Percentiles rank a stretch among this genome's conserved stretches.
Evolutionary conservation across 2,113 vertebrate genomes (phyloP).

Genomic region (Stictonetta naevosa): DNA sequence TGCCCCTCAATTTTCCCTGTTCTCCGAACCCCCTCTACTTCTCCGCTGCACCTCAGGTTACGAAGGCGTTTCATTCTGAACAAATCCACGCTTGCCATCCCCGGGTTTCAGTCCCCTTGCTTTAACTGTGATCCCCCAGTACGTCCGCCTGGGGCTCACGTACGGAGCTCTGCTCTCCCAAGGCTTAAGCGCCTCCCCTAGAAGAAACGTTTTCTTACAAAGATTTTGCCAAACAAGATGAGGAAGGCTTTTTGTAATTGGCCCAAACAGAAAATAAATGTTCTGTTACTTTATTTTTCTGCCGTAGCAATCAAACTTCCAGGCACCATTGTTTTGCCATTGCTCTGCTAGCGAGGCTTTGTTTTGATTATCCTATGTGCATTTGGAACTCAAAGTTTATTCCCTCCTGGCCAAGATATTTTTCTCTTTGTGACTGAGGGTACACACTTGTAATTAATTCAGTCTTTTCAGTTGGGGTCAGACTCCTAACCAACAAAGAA

Average conservation of each 20-base stretch:
- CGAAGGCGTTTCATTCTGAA: not conserved
- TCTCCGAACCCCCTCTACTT: not conserved
- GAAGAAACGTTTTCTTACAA: not conserved
- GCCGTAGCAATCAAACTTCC: not conserved
- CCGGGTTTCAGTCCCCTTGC: accelerated
- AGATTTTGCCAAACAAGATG: not conserved
- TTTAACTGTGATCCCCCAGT: not conserved
- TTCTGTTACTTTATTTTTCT: not conserved
- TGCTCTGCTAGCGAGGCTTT: not conserved
- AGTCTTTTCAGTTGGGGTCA: not conserved
- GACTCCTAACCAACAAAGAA: not conserved
- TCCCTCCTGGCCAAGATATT: conserved; percentile 32
- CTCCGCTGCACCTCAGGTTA: not conserved
- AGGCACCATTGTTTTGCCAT: not conserved
- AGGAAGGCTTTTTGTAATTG: not conserved
- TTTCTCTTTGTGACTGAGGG: not conserved
- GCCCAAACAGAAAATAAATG: not conserved
- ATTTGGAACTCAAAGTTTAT: conserved; percentile 32
- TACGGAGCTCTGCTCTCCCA: not conserved
- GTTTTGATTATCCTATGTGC: not conserved
- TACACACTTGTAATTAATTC: not conserved
- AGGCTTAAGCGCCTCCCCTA: not conserved
- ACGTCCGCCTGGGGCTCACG: not conserved
- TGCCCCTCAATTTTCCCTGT: not conserved
- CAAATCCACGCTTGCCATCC: not conserved